phyloP scores from a whole-genome alignment of 1,140 invertebrate genomes.

The Eufriesea mexicana region DNA sequence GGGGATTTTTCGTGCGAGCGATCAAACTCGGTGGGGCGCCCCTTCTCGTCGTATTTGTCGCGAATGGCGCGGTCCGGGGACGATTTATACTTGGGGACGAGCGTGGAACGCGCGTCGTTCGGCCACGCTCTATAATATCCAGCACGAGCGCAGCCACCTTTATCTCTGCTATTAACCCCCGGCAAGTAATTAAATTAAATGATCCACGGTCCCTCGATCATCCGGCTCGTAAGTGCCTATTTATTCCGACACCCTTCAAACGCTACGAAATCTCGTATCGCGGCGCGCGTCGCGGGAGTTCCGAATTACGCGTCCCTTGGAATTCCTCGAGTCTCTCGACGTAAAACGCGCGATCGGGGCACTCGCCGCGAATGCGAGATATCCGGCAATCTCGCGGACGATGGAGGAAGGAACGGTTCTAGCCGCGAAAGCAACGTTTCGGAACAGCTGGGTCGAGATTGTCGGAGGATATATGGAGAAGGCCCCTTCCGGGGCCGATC shows the following conservation, averaged over 20 bases:
- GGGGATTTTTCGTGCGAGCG: conserved; percentile 37
- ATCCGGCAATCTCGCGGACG: too few relatives aligned
- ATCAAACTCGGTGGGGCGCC: background rate
- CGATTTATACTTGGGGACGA: conserved; percentile 67
- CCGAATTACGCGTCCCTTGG: background rate
- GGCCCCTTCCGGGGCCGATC: conserved; percentile 51
- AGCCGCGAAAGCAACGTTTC: conserved; percentile 5
- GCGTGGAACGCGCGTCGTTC: conserved; percentile 48
- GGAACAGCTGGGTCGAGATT: conserved; percentile 49
- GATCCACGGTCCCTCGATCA: conserved; percentile 80
- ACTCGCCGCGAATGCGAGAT: too few relatives aligned
- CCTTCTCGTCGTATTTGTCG: conserved; percentile 25
- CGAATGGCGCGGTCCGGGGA: conserved; percentile 10
- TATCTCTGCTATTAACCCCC: conserved; percentile 81
- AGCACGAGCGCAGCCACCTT: conserved; percentile 74
- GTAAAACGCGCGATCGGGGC: background rate
- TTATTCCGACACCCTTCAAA: conserved; percentile 72
- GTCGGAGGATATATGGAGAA: conserved; percentile 40
- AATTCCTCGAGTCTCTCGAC: background rate
- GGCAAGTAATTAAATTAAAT: conserved; percentile 82
- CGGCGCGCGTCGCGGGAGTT: conserved; percentile 30
- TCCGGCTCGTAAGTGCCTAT: conserved; percentile 76
- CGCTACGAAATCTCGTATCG: conserved; percentile 25
- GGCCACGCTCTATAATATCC: conserved; percentile 66
- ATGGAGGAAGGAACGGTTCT: too few relatives aligned